phyloP scores from a whole-genome alignment of 2,888 invertebrate genomes.

The Cybosia mesomella region DNA sequence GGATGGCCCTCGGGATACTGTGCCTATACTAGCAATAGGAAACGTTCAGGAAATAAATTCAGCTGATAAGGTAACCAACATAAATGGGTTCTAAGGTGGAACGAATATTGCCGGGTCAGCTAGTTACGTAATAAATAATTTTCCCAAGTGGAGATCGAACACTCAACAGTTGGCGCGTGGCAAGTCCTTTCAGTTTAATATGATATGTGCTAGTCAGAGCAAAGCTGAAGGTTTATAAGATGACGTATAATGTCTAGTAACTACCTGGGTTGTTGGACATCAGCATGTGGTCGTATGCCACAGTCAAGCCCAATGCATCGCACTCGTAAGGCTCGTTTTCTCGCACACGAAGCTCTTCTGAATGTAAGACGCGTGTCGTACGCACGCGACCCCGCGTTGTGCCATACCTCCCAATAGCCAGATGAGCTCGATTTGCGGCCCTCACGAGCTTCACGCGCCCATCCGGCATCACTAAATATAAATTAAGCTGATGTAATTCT shows the following conservation, averaged over 20 bases:
- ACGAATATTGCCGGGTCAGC: too few relatives aligned
- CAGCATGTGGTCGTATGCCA: constrained; percentile 89
- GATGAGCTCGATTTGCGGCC: constrained; percentile 70
- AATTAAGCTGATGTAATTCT: not conserved
- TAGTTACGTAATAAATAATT: not conserved
- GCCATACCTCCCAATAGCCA: constrained; percentile 88
- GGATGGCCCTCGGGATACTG: too few relatives aligned
- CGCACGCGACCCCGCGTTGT: constrained; percentile 82
- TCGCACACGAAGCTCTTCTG: constrained; percentile 88
- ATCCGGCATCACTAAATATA: constrained; percentile 70
- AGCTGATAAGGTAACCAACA: too few relatives aligned
- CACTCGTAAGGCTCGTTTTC: constrained; percentile 89
- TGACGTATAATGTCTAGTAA: not conserved
- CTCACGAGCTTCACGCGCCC: constrained; percentile 79
- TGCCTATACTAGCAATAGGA: too few relatives aligned
- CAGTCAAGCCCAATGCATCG: constrained; percentile 90
- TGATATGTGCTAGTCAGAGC: not conserved
- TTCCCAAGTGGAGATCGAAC: not conserved
- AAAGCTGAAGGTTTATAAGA: not conserved
- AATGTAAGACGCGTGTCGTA: constrained; percentile 89
- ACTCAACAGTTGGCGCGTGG: not conserved
- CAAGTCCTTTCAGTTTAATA: not conserved
- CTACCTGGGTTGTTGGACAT: constrained; percentile 90
- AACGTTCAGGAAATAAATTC: too few relatives aligned
- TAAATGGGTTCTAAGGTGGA: too few relatives aligned